phyloP scores from a whole-genome alignment of 2,113 vertebrate genomes.

The Aspiorhynchus laticeps region DNA sequence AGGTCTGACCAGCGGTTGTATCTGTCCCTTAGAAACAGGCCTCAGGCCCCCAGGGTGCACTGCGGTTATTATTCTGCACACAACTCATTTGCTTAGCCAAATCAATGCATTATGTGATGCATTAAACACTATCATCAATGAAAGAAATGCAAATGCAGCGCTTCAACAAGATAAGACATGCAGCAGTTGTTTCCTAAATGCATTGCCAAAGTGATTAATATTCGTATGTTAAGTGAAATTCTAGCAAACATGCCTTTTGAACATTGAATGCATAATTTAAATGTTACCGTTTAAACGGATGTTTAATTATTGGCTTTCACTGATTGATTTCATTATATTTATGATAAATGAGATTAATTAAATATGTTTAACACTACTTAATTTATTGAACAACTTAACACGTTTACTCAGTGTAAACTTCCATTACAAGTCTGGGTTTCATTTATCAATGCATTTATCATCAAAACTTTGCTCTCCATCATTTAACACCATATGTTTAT shows the following conservation, averaged over 20 bases:
- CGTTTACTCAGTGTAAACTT: neutral
- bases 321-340: neutral
- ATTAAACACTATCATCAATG: conserved; percentile 9
- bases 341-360: neutral
- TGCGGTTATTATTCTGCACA: neutral
- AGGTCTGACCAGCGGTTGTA: conserved; percentile 16
- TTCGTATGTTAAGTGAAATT: neutral
- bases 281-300: neutral
- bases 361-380: neutral
- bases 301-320: neutral
- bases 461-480: neutral
- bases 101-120: conserved; percentile 27
- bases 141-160: conserved; percentile 13
- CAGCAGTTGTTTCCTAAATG: neutral
- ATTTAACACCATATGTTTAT: neutral
- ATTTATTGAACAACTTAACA: neutral
- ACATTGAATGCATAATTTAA: neutral
- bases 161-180: neutral
- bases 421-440: neutral
- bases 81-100: conserved; percentile 27
- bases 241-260: neutral
- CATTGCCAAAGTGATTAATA: neutral
- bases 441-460: neutral
- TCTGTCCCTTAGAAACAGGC: neutral
- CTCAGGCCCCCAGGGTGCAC: neutral